These are phyloP conservation scores for Drosophila azteca DNA, from an alignment of 1,140 invertebrate species.

Conservation along the genomic window DNA sequence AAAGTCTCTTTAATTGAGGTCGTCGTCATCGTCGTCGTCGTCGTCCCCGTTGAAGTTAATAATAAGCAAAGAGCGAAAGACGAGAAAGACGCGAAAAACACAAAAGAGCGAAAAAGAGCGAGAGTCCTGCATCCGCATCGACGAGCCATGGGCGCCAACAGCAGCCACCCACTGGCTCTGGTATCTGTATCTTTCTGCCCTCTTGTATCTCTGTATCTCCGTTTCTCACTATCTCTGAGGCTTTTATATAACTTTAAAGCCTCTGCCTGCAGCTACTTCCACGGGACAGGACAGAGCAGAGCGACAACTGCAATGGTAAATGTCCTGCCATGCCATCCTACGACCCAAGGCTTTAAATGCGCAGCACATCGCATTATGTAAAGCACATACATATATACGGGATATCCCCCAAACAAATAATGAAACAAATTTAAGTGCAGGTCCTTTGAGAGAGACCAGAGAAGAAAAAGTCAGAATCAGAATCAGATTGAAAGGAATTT, in stretches of 20 bases:
- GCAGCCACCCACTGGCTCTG: constrained; percentile 49
- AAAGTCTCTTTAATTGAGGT: constrained; percentile 78
- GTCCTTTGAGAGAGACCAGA: constrained; percentile 5
- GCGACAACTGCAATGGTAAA: constrained; percentile 9
- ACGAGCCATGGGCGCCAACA: constrained; percentile 41
- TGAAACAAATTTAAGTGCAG: constrained; percentile 44
- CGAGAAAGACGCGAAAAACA: background rate
- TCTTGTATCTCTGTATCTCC: constrained; percentile 20
- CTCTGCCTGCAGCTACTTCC: constrained; percentile 17
- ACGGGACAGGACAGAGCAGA: background rate
- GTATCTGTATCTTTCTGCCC: background rate
- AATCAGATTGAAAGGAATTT: too few species aligned
- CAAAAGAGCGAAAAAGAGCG: background rate
- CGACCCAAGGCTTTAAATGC: constrained; percentile 51
- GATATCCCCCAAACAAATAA: constrained; percentile 1
- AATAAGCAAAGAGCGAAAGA: constrained; percentile 28
- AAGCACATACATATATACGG: constrained; percentile 18
- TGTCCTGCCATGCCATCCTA: constrained; percentile 10
- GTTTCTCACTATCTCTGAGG: background rate
- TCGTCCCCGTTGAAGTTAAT: constrained; percentile 69
- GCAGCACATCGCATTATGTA: constrained; percentile 57
- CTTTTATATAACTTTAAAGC: constrained; percentile 76
- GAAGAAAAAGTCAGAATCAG: too few species aligned
- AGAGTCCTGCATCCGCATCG: constrained; percentile 46
- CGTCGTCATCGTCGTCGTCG: constrained; percentile 3